These are phyloP conservation scores for Ellobius talpinus DNA, from an alignment of 2,113 vertebrate species.

Conservation along the genomic window DNA sequence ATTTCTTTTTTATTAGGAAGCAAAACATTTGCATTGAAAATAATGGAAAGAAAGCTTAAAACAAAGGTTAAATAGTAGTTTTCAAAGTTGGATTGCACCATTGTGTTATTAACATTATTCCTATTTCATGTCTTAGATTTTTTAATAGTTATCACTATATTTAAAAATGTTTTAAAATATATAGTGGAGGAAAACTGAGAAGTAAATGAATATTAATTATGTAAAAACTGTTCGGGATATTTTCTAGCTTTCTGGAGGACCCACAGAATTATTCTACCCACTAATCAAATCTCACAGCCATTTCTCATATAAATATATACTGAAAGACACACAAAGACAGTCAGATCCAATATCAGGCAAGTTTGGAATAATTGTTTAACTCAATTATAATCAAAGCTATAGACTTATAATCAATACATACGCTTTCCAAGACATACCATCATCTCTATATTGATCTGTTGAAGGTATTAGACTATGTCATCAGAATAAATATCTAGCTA, in stretches of 20 bases:
- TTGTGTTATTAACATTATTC: conserved; percentile 9
- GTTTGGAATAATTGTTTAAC: neutral
- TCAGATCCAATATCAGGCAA: neutral
- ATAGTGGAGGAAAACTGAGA: neutral
- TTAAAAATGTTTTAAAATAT: neutral
- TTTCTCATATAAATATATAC: conserved; percentile 7
- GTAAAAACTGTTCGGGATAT: neutral
- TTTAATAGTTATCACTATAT: neutral
- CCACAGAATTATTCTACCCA: neutral
- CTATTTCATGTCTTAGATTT: conserved; percentile 8
- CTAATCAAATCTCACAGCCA: neutral
- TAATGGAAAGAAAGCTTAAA: conserved; percentile 15
- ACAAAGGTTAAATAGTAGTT: neutral
- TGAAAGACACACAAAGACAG: conserved; percentile 3
- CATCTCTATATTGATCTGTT: neutral
- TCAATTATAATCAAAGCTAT: neutral
- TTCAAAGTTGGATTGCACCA: neutral
- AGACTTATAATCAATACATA: neutral
- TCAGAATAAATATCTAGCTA: neutral
- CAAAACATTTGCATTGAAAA: conserved; percentile 12
- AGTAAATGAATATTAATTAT: neutral
- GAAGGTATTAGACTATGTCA: neutral
- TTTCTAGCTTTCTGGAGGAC: neutral
- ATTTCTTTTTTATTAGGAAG: neutral
- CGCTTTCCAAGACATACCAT: neutral